Evolutionary conservation across 2,113 vertebrate genomes (phyloP).

Genomic region (Erythrocercus mccallii): DNA sequence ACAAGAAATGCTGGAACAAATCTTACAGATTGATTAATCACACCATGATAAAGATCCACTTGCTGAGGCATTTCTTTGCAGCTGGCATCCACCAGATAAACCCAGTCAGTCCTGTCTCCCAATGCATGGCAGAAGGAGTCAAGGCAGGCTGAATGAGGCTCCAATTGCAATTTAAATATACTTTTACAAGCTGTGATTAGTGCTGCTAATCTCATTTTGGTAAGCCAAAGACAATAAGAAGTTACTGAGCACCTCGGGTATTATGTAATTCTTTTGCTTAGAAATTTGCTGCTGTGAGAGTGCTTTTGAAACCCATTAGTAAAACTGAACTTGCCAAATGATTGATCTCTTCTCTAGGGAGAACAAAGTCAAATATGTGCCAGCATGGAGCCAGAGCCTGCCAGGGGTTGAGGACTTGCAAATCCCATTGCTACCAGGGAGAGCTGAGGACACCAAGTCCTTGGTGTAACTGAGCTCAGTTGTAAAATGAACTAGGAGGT

Average conservation of each 20-base stretch:
- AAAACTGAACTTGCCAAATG: constrained; percentile 38
- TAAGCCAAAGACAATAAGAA: constrained; percentile 23
- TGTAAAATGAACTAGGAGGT: background rate
- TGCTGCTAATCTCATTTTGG: constrained; percentile 1
- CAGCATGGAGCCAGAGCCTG: constrained; percentile 2
- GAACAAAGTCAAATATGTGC: constrained; percentile 33
- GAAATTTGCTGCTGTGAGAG: constrained; percentile 17
- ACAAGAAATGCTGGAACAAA: background rate
- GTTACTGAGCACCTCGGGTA: background rate
- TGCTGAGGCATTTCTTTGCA: background rate
- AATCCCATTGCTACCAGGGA: background rate
- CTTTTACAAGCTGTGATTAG: background rate
- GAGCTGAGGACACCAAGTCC: background rate
- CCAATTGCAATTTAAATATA: background rate
- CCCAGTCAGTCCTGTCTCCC: background rate
- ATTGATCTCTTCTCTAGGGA: constrained; percentile 29
- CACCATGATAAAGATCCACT: background rate
- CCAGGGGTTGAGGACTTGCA: background rate
- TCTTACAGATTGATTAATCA: background rate
- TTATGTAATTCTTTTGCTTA: constrained; percentile 16
- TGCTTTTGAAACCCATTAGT: constrained; percentile 48
- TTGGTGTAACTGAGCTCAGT: background rate
- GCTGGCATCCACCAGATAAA: background rate
- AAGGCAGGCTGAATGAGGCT: background rate
- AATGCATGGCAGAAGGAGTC: background rate